These are phyloP conservation scores for Drosophila grimshawi DNA, from an alignment of 1,140 invertebrate genomes.

Conservation along the genomic window DNA sequence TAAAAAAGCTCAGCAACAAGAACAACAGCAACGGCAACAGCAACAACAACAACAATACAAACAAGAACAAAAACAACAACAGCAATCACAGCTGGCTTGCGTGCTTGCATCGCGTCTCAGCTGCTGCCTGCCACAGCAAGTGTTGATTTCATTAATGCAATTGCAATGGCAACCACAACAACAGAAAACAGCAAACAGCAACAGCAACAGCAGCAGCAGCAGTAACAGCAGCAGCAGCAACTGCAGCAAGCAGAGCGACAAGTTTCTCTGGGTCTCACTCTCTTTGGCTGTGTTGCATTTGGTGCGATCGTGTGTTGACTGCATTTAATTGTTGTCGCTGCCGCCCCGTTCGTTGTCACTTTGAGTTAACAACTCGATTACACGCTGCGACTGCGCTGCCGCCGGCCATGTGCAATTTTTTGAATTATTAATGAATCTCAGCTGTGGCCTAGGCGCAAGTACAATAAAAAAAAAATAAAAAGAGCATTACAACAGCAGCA, in stretches of 20 bases:
- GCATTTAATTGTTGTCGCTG: slow-evolving; percentile 74
- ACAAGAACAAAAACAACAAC: neutral
- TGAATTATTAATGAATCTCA: slow-evolving; percentile 81
- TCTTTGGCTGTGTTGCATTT: slow-evolving; percentile 23
- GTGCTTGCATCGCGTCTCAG: slow-evolving; percentile 57
- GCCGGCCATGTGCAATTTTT: slow-evolving; percentile 80
- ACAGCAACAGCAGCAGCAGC: too few species aligned
- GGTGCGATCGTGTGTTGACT: slow-evolving; percentile 74
- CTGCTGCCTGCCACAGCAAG: slow-evolving; percentile 51
- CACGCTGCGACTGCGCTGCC: slow-evolving; percentile 68
- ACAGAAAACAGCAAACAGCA: slow-evolving; percentile 14
- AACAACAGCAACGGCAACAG: slow-evolving; percentile 2
- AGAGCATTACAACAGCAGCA: slow-evolving; percentile 13
- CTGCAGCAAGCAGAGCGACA: slow-evolving; percentile 49
- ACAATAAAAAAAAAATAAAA: slow-evolving; percentile 13
- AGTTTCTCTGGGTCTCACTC: slow-evolving; percentile 42
- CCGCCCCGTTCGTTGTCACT: slow-evolving; percentile 73
- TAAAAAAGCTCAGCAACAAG: slow-evolving; percentile 42
- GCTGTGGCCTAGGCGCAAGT: slow-evolving; percentile 38
- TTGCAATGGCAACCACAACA: slow-evolving; percentile 37
- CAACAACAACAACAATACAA: too few species aligned
- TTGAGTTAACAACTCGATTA: slow-evolving; percentile 82
- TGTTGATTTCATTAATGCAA: slow-evolving; percentile 82
- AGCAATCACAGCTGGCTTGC: slow-evolving; percentile 55
- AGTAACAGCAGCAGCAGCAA: slow-evolving; percentile 12